Percentiles rank a stretch among this genome's conserved stretches.
These are phyloP conservation scores for Entosphenus tridentatus DNA, from an alignment of 2,113 vertebrate species.

Conservation along the genomic window DNA sequence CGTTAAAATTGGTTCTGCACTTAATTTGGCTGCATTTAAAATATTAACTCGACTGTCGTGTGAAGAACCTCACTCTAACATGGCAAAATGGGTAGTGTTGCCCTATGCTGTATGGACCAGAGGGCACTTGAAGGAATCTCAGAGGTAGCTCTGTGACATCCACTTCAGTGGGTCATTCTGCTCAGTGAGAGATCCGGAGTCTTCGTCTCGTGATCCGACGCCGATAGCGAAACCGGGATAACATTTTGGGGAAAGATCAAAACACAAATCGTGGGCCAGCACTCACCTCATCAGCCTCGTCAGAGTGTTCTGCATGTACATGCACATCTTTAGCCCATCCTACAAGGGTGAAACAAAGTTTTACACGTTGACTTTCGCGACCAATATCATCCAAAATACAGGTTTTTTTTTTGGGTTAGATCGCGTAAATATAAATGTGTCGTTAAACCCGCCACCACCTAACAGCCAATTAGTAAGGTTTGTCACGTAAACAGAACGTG, in stretches of 20 bases:
- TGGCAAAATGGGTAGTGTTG: no score
- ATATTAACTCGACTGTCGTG: no score
- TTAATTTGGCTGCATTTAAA: no score
- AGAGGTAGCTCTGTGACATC: no score
- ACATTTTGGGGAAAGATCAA: background rate
- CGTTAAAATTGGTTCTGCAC: no score
- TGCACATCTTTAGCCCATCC: conserved; percentile 72
- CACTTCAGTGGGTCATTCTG: no score
- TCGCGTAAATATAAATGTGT: background rate
- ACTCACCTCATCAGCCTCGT: conserved; percentile 64
- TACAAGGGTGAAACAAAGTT: conserved; percentile 15
- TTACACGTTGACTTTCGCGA: background rate
- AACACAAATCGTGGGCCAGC: background rate
- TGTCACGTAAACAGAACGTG: background rate
- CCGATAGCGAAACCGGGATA: background rate
- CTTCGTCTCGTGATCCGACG: no score
- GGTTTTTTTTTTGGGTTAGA: background rate
- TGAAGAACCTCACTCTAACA: no score
- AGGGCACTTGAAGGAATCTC: no score
- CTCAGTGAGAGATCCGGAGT: no score
- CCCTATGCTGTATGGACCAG: no score
- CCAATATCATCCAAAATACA: background rate
- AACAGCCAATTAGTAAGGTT: background rate
- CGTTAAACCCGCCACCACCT: background rate
- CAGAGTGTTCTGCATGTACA: conserved; percentile 84